Evolutionary conservation across 2,888 invertebrate genomes (phyloP), one percentile per base, ranked within the genome.

Genomic region (Tortrix viridana): DNA sequence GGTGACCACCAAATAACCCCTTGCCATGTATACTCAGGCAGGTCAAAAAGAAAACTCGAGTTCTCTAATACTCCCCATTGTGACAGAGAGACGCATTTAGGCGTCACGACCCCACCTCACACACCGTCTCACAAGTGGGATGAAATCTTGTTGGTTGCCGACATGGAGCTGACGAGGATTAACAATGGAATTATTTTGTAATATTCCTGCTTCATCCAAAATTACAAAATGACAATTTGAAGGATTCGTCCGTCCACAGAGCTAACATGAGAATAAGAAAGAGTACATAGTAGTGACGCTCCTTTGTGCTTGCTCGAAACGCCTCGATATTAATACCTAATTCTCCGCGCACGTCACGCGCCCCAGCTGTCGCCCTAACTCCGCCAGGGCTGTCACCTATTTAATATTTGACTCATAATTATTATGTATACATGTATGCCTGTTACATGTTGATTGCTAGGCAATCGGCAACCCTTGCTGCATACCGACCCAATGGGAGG

Each of bases 141-240:
- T 83, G 93, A 93, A 71, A 93, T 93, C 70, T 80, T 93, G 48
- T 86, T 92, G 73, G 93, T 93, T 19, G 93, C 92, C 38, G 90
- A 93, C 74, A 93, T 93, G 93, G 93, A 93, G 82, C 86, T 93
- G 75, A 89, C 84, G 84, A 93, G 89, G 83, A 89, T 93, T 78
- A 93, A 93, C 77, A 90, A 86, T 84, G 86, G 86, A 72, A 76
- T 82, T 74, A 76, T 80, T 71, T 80, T 87, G 84, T 89, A 84
- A 88, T 77, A 72, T 62, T 59, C 66, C 43, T 37, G 55, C 32
- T 18, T 55, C 44, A 44, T 20, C 54, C 48, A 50, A 49, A 47
- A 53, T 32, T 14, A 49, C 37, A 50, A 49, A 47, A 53, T 32
- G 7, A 49, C 37, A 19, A 43, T 43, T 50, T 55, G 37, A 41